A percentile compares a stretch with the other conserved stretches of the same genome.
phyloP scores from a whole-genome alignment of 2,888 invertebrate species.

The Drosophila stalkeri region DNA sequence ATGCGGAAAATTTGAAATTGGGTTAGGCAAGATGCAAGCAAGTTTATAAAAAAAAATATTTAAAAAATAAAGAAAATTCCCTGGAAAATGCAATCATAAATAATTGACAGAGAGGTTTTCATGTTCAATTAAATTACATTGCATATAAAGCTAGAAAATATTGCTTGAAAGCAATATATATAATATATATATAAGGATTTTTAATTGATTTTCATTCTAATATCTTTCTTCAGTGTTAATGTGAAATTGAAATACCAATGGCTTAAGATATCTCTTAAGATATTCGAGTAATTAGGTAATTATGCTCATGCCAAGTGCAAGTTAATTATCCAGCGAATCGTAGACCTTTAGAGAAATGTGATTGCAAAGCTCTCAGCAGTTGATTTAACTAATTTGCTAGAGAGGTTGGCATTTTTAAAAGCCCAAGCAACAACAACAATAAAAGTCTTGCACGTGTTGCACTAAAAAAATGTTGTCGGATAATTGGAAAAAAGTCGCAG shows the following conservation, averaged over 20 bases:
- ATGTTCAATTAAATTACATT: neutral
- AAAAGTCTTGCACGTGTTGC: constrained; percentile 59
- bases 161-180: no score
- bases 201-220: no score
- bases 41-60: constrained; percentile 6
- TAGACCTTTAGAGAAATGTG: neutral
- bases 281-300: constrained; percentile 26
- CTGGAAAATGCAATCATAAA: constrained; percentile 1
- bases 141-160: neutral
- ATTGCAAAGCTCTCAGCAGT: constrained; percentile 43
- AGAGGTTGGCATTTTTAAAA: constrained; percentile 38
- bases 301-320: constrained; percentile 16
- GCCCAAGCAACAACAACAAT: constrained; percentile 13
- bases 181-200: no score
- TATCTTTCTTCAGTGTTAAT: neutral
- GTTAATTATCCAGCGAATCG: constrained; percentile 18
- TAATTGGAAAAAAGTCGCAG: constrained; percentile 48
- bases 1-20: constrained; percentile 33
- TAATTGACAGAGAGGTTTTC: neutral
- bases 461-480: constrained; percentile 46
- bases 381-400: constrained; percentile 67
- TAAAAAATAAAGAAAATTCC: constrained; percentile 13
- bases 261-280: no score
- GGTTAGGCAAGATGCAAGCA: constrained; percentile 14
- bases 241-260: neutral